These are phyloP conservation scores for Eupeodes luniger DNA, from an alignment of 2,888 invertebrate species.

Conservation along the genomic window DNA sequence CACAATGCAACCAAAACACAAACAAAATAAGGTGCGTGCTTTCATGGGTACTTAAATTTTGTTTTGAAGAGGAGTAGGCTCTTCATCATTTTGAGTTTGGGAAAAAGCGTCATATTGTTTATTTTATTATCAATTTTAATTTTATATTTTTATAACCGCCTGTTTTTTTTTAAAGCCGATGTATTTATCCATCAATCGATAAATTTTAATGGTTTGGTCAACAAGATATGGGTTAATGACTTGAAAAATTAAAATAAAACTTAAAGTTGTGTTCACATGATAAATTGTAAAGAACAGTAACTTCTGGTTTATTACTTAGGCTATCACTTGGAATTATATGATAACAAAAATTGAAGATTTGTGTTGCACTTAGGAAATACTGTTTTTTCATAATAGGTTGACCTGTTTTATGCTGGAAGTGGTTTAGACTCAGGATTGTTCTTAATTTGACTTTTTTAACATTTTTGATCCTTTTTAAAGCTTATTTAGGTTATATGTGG, in stretches of 20 bases:
- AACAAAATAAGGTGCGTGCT: constrained; percentile 20
- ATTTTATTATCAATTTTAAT: constrained; percentile 17
- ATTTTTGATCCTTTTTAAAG: too few species aligned
- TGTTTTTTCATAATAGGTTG: not conserved
- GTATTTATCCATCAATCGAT: constrained; percentile 41
- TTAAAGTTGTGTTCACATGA: constrained; percentile 43
- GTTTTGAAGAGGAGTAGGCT: constrained; percentile 27
- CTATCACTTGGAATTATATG: not conserved
- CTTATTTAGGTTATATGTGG: too few species aligned
- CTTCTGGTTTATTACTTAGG: constrained; percentile 18
- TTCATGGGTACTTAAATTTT: constrained; percentile 42
- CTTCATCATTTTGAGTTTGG: constrained; percentile 21
- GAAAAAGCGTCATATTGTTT: constrained; percentile 27
- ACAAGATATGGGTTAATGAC: constrained; percentile 65
- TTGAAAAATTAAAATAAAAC: constrained; percentile 22
- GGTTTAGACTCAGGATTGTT: too few species aligned
- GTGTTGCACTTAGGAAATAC: not conserved
- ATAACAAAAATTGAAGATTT: not conserved
- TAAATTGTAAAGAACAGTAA: constrained; percentile 31
- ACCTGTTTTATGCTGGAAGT: too few species aligned
- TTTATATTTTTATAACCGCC: not conserved
- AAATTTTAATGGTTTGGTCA: constrained; percentile 56
- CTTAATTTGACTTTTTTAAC: too few species aligned
- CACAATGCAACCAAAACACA: not conserved
- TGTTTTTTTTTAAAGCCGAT: not conserved